Conservation (phyloP, 2,888 invertebrate species). For the Hemithea aestivaria region DNA sequence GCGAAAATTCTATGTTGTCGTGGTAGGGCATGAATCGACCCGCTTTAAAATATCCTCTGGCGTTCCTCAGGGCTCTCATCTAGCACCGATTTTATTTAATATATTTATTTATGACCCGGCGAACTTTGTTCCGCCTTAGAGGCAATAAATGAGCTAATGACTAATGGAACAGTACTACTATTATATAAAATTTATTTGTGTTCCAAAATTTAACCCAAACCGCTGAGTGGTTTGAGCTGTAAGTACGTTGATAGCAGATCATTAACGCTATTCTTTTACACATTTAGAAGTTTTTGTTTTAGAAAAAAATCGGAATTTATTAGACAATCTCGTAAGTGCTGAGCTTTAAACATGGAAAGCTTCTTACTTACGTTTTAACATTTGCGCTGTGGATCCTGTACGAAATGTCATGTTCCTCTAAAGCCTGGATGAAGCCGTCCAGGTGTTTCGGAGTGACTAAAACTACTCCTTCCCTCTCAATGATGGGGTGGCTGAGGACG, state of each 20-base stretch:
- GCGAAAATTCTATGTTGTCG: slow-evolving; percentile 12
- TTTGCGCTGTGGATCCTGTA: slow-evolving; percentile 63
- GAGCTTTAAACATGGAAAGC: no score
- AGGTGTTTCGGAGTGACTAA: slow-evolving; percentile 59
- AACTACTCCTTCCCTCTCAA: slow-evolving; percentile 53
- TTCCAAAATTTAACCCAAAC: no score
- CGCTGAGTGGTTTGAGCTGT: no score
- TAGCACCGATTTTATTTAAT: slow-evolving; percentile 9
- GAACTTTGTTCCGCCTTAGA: no score
- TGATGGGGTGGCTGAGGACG: slow-evolving; percentile 41
- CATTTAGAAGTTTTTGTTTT: no score
- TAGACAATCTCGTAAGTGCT: no score
- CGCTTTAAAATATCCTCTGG: slow-evolving; percentile 1
- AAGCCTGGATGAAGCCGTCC: slow-evolving; percentile 40
- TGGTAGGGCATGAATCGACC: slow-evolving; percentile 2
- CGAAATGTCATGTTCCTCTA: slow-evolving; percentile 48
- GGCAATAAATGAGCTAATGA: no score
- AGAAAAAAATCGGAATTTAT: no score
- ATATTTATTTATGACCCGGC: slow-evolving; percentile 4
- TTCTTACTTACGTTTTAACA: slow-evolving; percentile 65
- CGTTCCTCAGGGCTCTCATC: slow-evolving; percentile 3
- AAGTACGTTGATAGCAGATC: no score
- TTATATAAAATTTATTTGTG: no score
- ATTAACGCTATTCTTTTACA: no score
- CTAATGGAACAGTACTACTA: no score